These are phyloP conservation scores for Lagorchestes hirsutus DNA, from an alignment of 2,797 vertebrate genomes.

Conservation along the genomic window DNA sequence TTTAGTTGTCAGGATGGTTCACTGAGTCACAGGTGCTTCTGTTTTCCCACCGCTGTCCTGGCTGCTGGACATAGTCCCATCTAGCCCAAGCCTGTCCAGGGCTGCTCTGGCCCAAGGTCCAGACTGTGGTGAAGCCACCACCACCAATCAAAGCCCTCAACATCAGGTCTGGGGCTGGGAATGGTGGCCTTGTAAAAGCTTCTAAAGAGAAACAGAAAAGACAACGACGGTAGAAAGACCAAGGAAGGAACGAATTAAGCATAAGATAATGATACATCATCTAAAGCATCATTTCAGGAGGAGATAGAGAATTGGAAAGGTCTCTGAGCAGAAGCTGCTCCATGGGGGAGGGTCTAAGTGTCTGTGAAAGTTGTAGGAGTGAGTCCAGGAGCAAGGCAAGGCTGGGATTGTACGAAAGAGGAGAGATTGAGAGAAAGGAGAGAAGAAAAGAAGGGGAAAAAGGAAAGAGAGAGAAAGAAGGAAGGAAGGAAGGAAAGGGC, in stretches of 20 bases:
- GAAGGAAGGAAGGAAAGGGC: not conserved
- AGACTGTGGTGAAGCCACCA: not conserved
- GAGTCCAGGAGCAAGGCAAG: not conserved
- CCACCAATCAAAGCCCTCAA: not conserved
- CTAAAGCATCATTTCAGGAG: slow-evolving; percentile 60
- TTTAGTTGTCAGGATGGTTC: not conserved
- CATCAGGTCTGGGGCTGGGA: not conserved
- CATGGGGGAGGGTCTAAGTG: slow-evolving; percentile 44
- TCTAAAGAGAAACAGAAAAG: slow-evolving; percentile 14
- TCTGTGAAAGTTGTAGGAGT: not conserved
- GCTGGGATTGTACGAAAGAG: not conserved
- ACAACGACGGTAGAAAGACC: not conserved
- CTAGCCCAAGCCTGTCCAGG: not conserved
- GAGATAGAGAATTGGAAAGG: slow-evolving; percentile 34
- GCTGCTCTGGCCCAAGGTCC: not conserved
- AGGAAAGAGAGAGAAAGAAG: rapidly evolving
- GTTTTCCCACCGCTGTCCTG: no score
- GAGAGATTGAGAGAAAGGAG: not conserved
- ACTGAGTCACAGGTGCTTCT: not conserved
- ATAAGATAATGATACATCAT: slow-evolving; percentile 66
- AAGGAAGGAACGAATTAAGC: slow-evolving; percentile 22
- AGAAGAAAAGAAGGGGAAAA: rapidly evolving
- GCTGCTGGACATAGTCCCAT: not conserved
- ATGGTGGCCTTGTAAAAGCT: slow-evolving; percentile 18
- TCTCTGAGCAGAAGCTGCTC: slow-evolving; percentile 57